Conservation (phyloP, 2,888 invertebrate species). For the Cosmia trapezina region DNA sequence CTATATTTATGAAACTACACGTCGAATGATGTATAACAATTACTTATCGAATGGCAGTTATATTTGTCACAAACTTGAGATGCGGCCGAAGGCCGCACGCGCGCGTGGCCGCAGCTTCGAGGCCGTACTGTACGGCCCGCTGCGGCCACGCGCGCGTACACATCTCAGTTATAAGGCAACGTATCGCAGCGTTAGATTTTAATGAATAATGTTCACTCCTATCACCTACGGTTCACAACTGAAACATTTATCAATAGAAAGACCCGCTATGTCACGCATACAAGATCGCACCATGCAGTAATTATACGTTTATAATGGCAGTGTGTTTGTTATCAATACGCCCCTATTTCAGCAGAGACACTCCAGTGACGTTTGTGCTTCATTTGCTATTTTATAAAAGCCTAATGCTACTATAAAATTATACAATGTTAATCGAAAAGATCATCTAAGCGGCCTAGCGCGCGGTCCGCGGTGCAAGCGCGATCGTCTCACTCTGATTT, state of each 20-base stretch:
- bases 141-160: slow-evolving; percentile 60
- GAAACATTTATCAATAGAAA: slow-evolving; percentile 70
- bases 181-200: slow-evolving; percentile 77
- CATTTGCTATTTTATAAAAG: slow-evolving; percentile 78
- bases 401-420: slow-evolving; percentile 84
- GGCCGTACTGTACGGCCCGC: background rate
- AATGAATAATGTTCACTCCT: slow-evolving; percentile 72
- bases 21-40: slow-evolving; percentile 84
- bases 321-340: slow-evolving; percentile 84
- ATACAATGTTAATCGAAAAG: slow-evolving; percentile 73
- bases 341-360: slow-evolving; percentile 75
- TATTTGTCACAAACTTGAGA: slow-evolving; percentile 83
- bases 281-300: slow-evolving; percentile 79
- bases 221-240: slow-evolving; percentile 68
- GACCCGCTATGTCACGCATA: slow-evolving; percentile 75
- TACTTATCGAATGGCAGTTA: slow-evolving; percentile 90
- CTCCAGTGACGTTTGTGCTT: slow-evolving; percentile 87
- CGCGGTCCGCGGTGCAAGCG: slow-evolving; percentile 88
- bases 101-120: slow-evolving; percentile 47
- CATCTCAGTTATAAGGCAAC: slow-evolving; percentile 85
- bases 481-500: slow-evolving; percentile 81
- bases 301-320: slow-evolving; percentile 85
- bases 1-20: slow-evolving; percentile 84
- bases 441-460: slow-evolving; percentile 82
- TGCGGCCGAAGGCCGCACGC: slow-evolving; percentile 65